A percentile compares a stretch with the other conserved stretches of the same genome.
phyloP scores from a whole-genome alignment of 2,888 invertebrate species.

The Ceramica pisi region DNA sequence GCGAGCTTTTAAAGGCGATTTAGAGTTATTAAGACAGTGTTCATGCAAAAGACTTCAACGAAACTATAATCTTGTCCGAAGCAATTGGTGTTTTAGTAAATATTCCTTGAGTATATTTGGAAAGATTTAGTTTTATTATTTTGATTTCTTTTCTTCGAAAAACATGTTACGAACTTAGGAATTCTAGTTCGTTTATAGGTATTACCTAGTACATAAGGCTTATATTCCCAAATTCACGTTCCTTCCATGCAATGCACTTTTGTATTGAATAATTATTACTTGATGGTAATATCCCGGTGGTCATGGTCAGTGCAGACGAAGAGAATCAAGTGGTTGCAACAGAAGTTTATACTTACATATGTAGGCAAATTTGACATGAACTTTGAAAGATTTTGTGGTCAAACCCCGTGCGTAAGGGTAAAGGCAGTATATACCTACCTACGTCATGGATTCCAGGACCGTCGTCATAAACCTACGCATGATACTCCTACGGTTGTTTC shows the following conservation, averaged over 20 bases:
- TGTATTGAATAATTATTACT: too few relatives aligned
- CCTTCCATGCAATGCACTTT: too few relatives aligned
- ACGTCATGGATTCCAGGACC: constrained; percentile 7
- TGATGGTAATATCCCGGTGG: not conserved
- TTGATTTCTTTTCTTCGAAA: too few relatives aligned
- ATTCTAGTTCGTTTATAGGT: not conserved
- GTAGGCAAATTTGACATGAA: not conserved
- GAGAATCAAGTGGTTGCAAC: not conserved
- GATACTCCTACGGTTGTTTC: not conserved
- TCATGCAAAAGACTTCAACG: constrained; percentile 73
- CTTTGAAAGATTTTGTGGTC: not conserved
- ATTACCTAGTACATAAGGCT: too few relatives aligned
- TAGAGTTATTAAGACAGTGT: constrained; percentile 13
- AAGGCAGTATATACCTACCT: too few relatives aligned
- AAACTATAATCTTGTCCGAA: not conserved
- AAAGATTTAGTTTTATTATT: not conserved
- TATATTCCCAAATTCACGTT: too few relatives aligned
- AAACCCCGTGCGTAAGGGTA: not conserved
- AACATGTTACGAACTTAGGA: not conserved
- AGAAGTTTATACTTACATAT: not conserved
- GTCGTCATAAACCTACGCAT: too few relatives aligned
- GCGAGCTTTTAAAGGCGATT: constrained; percentile 20
- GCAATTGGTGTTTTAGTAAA: not conserved
- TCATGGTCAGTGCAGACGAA: not conserved
- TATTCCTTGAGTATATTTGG: not conserved